A percentile compares a stretch with the other conserved stretches of the same genome.
Evolutionary conservation across 2,113 vertebrate genomes (phyloP).

Genomic region (Pteruthius melanotis): DNA sequence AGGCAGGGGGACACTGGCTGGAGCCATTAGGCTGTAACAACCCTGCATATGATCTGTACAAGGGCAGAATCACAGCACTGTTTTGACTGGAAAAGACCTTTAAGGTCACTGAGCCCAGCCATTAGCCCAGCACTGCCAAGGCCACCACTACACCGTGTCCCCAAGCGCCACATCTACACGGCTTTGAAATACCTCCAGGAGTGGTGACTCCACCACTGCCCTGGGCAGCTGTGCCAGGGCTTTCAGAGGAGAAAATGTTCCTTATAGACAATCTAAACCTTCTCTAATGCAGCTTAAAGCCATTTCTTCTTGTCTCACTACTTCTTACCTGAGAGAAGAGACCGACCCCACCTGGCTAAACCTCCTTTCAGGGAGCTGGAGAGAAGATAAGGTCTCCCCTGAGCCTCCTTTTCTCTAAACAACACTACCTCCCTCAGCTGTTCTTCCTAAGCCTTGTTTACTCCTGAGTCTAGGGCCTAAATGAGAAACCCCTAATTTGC

Average conservation of each 20-base stretch:
- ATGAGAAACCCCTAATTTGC: neutral
- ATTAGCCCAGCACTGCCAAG: neutral
- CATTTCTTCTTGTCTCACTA: neutral
- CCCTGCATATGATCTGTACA: rapidly evolving
- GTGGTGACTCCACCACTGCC: neutral
- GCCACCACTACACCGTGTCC: neutral
- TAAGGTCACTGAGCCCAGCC: neutral
- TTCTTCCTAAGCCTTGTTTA: neutral
- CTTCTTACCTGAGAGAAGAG: neutral
- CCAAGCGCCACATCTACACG: neutral
- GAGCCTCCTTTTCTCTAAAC: neutral
- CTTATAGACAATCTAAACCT: neutral
- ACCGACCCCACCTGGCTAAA: rapidly evolving
- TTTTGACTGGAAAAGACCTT: neutral
- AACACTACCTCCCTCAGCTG: neutral
- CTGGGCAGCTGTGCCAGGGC: neutral
- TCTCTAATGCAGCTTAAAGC: neutral
- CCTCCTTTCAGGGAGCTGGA: neutral
- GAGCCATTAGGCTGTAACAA: neutral
- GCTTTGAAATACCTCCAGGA: neutral
- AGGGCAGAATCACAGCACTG: neutral
- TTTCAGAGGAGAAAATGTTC: neutral
- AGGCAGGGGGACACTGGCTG: neutral
- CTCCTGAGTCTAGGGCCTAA: neutral
- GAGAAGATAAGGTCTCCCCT: neutral